Conservation (phyloP, 2,113 vertebrate genomes). For the Caracal caracal region DNA sequence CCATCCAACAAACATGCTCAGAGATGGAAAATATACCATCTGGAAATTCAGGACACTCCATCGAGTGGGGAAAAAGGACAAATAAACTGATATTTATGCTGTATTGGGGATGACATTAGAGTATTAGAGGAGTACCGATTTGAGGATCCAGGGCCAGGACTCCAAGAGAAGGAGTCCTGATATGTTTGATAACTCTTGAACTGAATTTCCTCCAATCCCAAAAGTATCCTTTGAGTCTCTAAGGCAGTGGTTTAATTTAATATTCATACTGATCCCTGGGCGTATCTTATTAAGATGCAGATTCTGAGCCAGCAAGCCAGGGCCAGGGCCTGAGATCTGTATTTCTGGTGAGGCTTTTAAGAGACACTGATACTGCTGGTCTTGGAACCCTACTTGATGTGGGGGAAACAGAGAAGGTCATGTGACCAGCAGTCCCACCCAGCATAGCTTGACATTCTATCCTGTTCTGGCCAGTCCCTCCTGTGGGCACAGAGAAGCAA, state of each 20-base stretch:
- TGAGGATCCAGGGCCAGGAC: neutral
- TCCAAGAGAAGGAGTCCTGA: neutral
- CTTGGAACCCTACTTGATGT: too few relatives aligned
- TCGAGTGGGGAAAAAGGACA: neutral
- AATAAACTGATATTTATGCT: neutral
- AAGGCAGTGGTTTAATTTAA: neutral
- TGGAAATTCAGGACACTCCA: neutral
- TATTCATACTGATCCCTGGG: fast-evolving
- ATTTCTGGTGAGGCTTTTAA: neutral
- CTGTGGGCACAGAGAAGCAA: neutral
- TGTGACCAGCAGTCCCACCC: neutral
- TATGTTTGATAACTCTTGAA: neutral
- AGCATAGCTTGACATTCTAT: neutral
- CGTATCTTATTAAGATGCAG: neutral
- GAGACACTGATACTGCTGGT: neutral
- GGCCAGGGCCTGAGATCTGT: neutral
- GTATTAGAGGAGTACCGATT: neutral
- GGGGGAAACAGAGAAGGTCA: neutral
- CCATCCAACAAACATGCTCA: neutral
- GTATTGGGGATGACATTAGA: neutral
- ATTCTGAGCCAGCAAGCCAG: neutral
- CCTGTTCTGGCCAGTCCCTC: neutral
- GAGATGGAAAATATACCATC: neutral
- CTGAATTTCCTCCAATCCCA: neutral
- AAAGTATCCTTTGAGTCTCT: neutral